phyloP scores from a whole-genome alignment of 2,888 invertebrate genomes.

The Tinea semifulvella region DNA sequence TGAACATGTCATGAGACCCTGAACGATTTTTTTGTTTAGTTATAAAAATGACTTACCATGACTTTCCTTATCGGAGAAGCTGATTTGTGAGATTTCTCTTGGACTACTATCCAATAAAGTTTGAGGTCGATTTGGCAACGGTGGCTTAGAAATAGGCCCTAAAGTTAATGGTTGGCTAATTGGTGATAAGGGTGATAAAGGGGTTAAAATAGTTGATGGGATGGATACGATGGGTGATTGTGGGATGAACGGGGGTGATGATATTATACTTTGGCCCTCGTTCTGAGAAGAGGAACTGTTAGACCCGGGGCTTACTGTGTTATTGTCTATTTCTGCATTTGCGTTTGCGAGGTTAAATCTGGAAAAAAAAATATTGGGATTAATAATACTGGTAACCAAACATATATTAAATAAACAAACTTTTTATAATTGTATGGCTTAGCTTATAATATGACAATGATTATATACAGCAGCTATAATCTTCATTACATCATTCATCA shows the following conservation, averaged over 20 bases:
- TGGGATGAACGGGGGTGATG: constrained; percentile 21
- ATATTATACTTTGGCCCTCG: constrained; percentile 53
- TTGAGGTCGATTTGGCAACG: constrained; percentile 32
- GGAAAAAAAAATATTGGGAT: too few species aligned
- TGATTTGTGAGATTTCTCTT: constrained; percentile 6
- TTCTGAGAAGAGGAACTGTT: constrained; percentile 60
- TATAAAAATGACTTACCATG: constrained; percentile 9
- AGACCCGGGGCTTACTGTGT: constrained; percentile 55
- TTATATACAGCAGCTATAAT: too few species aligned
- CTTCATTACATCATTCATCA: too few species aligned
- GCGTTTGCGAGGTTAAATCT: constrained; percentile 28
- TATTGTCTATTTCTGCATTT: constrained; percentile 19
- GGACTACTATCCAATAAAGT: constrained; percentile 13
- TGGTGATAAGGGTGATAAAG: constrained; percentile 20
- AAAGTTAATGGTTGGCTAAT: background rate
- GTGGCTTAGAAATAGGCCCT: constrained; percentile 15
- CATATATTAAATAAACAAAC: too few species aligned
- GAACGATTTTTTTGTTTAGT: too few species aligned
- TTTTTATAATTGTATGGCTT: too few species aligned
- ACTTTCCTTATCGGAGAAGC: constrained; percentile 9
- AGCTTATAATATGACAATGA: too few species aligned
- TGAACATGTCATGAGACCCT: too few species aligned
- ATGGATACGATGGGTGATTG: background rate
- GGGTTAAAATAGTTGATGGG: background rate
- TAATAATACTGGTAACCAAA: too few species aligned